A percentile compares a stretch with the other conserved stretches of the same genome.
Conservation (phyloP, 2,888 invertebrate genomes). For the Pimpla rufipes region DNA sequence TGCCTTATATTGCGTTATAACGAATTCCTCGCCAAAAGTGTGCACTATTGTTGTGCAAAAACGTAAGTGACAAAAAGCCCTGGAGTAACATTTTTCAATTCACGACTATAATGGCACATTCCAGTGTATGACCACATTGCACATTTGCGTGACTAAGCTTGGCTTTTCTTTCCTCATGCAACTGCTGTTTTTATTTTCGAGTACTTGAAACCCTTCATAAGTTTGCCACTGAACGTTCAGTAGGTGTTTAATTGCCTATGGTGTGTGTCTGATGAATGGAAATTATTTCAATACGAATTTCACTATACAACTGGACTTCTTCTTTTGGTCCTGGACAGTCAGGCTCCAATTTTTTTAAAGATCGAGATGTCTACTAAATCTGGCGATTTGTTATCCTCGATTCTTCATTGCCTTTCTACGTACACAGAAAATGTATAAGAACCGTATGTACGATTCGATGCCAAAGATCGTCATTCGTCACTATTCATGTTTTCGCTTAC, state of each 20-base stretch:
- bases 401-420: not conserved
- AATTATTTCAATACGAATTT: constrained; percentile 2
- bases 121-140: constrained; percentile 2
- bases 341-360: too few species aligned
- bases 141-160: constrained; percentile 5
- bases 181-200: not conserved
- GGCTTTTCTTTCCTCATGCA: not conserved
- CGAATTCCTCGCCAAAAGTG: not conserved
- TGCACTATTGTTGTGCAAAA: not conserved
- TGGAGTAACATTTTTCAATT: constrained; percentile 6
- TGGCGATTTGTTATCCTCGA: not conserved
- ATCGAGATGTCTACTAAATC: too few species aligned
- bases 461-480: not conserved
- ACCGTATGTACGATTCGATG: constrained; percentile 3
- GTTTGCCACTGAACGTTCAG: not conserved
- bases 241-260: constrained; percentile 4
- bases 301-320: not conserved
- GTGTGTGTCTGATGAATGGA: not conserved
- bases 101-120: constrained; percentile 1
- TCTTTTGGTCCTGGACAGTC: too few species aligned
- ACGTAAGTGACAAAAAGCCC: not conserved
- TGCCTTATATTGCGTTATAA: constrained; percentile 1
- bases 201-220: not conserved
- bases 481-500: not conserved
- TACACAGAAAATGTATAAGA: not conserved